Evolutionary conservation across 1,140 invertebrate species (phyloP).

Genomic region (Orchestia grillus): DNA sequence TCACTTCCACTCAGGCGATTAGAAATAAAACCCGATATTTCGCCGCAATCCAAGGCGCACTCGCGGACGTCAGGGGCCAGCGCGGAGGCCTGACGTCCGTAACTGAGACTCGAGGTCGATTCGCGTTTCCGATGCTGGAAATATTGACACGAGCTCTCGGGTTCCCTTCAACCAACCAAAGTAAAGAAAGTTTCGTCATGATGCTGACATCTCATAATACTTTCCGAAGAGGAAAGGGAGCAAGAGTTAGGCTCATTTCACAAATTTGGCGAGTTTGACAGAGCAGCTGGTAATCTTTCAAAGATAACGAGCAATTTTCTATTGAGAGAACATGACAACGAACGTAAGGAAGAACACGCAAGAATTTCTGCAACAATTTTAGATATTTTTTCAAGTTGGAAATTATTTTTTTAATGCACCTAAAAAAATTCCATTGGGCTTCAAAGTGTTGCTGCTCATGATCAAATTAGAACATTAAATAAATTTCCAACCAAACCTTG

Average conservation of each 20-base stretch:
- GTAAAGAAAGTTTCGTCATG: not conserved
- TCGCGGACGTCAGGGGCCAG: not conserved
- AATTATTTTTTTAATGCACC: not conserved
- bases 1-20: not conserved
- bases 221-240: not conserved
- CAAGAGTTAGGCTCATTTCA: not conserved
- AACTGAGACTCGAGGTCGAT: not conserved
- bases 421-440: not conserved
- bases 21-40: not conserved
- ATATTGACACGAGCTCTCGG: not conserved
- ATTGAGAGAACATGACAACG: not conserved
- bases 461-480: too few species aligned
- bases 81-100: not conserved
- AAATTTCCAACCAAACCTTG: too few species aligned
- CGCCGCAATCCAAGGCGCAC: not conserved
- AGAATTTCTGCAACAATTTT: not conserved
- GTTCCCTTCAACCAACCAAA: not conserved
- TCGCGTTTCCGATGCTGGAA: not conserved
- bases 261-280: not conserved
- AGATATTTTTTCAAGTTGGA: not conserved
- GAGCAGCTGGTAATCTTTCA: not conserved
- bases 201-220: not conserved
- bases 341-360: not conserved
- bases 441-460: too few species aligned
- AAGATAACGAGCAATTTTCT: not conserved